These are phyloP conservation scores for Eledona agricola DNA, from an alignment of 2,888 invertebrate genomes.

Conservation along the genomic window DNA sequence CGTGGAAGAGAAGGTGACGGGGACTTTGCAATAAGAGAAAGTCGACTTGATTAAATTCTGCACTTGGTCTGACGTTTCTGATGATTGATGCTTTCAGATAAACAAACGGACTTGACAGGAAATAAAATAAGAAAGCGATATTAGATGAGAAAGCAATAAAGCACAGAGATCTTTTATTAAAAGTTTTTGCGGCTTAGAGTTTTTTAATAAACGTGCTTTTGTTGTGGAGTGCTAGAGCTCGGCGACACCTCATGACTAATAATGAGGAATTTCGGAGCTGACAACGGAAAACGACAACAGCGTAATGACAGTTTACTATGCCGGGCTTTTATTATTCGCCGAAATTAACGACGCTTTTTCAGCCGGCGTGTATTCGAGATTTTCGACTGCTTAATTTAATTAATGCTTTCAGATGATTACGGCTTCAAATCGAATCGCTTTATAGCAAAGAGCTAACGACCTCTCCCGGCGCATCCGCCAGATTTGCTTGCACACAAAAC, in stretches of 20 bases:
- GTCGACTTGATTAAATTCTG: conserved; percentile 58
- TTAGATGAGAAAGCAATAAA: conserved; percentile 57
- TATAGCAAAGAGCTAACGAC: too few relatives aligned
- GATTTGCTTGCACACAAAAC: conserved; percentile 1
- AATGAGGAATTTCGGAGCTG: conserved; percentile 45
- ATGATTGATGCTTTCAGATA: conserved; percentile 59
- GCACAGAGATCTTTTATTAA: conserved; percentile 56
- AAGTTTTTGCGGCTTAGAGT: conserved; percentile 55
- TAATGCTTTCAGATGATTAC: conserved; percentile 32
- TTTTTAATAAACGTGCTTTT: conserved; percentile 55
- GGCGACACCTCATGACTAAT: conserved; percentile 52
- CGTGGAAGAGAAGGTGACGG: conserved; percentile 29
- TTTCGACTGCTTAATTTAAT: conserved; percentile 25
- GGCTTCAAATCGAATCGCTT: conserved; percentile 10
- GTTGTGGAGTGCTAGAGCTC: conserved; percentile 41
- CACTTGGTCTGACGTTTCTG: conserved; percentile 54
- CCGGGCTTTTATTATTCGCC: conserved; percentile 29
- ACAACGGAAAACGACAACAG: conserved; percentile 41
- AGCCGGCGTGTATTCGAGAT: conserved; percentile 2
- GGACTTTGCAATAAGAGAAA: conserved; percentile 34
- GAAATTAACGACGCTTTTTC: conserved; percentile 31
- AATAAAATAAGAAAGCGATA: conserved; percentile 53
- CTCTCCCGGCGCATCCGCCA: too few relatives aligned
- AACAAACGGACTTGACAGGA: conserved; percentile 54
- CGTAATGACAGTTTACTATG: conserved; percentile 36